Evolutionary conservation across 2,888 invertebrate species (phyloP).

Genomic region (Tenthredo notha): DNA sequence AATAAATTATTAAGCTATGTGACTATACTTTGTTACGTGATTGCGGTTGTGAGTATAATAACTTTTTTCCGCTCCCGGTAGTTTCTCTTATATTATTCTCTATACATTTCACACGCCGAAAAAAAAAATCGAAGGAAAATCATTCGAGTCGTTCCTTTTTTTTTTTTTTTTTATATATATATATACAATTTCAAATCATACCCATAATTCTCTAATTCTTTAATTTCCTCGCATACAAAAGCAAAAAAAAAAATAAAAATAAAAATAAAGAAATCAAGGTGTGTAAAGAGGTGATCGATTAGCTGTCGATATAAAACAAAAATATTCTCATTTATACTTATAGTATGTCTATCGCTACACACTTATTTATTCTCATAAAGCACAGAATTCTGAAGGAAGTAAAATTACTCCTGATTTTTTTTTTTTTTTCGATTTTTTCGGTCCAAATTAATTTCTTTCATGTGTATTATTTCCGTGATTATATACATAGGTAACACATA

Average conservation of each 20-base stretch:
- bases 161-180: too few species aligned
- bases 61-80: not conserved
- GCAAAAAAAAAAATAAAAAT: not conserved
- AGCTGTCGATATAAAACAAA: not conserved
- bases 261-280: not conserved
- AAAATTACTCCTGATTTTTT: not conserved
- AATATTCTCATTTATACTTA: too few species aligned
- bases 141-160: not conserved
- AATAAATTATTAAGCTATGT: constrained; percentile 29
- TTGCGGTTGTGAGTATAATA: not conserved
- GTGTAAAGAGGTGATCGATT: not conserved
- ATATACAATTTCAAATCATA: too few species aligned
- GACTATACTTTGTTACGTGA: constrained; percentile 29
- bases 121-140: not conserved
- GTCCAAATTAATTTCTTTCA: not conserved
- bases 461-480: not conserved
- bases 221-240: not conserved
- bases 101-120: not conserved
- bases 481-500: too few species aligned
- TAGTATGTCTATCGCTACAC: too few species aligned
- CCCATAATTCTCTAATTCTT: not conserved
- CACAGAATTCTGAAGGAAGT: too few species aligned
- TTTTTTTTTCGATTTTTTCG: not conserved
- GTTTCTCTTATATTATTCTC: not conserved
- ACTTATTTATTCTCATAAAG: too few species aligned